phyloP scores from a whole-genome alignment of 2,888 invertebrate species.

The Conistra vaccinii region DNA sequence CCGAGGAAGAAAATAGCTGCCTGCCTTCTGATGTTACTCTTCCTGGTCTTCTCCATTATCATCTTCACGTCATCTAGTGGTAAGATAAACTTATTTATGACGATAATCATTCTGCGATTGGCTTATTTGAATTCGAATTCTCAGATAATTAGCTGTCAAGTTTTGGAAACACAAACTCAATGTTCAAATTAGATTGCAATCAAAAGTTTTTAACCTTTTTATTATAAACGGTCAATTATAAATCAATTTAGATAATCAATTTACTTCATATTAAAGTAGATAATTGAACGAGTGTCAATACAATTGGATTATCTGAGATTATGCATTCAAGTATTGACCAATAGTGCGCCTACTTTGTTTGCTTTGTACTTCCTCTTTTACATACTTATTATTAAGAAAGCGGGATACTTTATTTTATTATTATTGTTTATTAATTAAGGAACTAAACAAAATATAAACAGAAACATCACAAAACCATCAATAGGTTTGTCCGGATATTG shows the following conservation, averaged over 20 bases:
- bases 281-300: neutral
- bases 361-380: neutral
- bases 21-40: conserved; percentile 36
- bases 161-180: neutral
- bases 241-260: neutral
- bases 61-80: conserved; percentile 33
- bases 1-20: conserved; percentile 43
- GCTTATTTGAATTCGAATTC: neutral
- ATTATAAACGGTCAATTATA: neutral
- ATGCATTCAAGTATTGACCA: neutral
- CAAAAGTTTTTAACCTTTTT: neutral
- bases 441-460: no score
- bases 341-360: neutral
- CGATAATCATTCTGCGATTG: neutral
- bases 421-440: no score
- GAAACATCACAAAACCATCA: no score
- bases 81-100: conserved; percentile 25
- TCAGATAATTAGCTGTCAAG: neutral
- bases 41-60: conserved; percentile 21
- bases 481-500: no score
- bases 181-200: neutral
- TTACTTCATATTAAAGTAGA: no score
- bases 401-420: no score
- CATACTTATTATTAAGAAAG: neutral
- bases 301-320: neutral